Base-by-base conservation (phyloP, 1,140 invertebrate species). In the Cydia strobilella region DNA sequence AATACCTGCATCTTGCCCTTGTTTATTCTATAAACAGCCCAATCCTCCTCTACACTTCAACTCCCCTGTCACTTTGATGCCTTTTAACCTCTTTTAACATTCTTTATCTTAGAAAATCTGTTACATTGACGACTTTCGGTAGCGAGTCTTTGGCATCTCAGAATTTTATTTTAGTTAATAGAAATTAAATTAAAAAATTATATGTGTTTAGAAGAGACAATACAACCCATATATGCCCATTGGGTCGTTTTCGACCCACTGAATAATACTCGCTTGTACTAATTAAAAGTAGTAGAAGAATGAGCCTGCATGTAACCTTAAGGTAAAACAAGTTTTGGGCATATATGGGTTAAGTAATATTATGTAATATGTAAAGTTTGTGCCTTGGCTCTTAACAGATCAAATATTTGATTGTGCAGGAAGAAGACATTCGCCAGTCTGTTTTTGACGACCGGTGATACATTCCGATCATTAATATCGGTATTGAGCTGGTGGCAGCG, bases 391-490 rank as follows among this genome's bases (percentile, higher is more conserved):
- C n/a, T 69, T 69, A 39, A 66, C 27, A 31, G 15, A 13, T 69
- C n/a, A 35, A 42, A 39, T 69, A 27, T 13, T 69, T 31, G 65
- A 69, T 69, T 69, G 35, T 7, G 31, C 65, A 13, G 35, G 79
- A 86, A 82, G 79, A 85, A 89, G 85, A 86, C 84, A 84, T 88
- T 86, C 77, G 86, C 85, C 74, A 75, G 65, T 69, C 65, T 42
- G 73, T 72, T 73, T 59, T 72, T 78, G 75, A 78, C 80, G 72
- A 62, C 45, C 79, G 74, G 79, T 88, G 87, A 90, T 88, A 85
- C 89, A 90, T 90, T 77, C 81, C 77, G 63, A 81, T 81, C 86
- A 89, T 90, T 90, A 90, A 90, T 90, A 87, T 86, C 79, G 78
- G 82, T 85, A 87, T 90, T 88, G 84, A 88, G 83, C 75, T 79